A percentile compares a stretch with the other conserved stretches of the same genome.
Evolutionary conservation across 2,113 vertebrate genomes (phyloP).

Genomic region (Potamarius usumacintae): DNA sequence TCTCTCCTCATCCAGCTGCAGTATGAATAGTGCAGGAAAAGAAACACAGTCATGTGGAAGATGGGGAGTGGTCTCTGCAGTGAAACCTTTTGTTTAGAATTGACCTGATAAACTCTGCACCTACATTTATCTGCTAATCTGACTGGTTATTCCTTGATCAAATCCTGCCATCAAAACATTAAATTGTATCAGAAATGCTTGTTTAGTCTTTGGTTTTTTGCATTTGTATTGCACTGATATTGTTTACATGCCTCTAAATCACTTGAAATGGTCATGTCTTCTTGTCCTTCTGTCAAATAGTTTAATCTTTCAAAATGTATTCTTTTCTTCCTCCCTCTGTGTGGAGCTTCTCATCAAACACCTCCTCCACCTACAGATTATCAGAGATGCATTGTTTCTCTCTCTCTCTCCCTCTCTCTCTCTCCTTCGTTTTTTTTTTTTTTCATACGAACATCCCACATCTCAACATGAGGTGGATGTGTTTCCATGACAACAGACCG

Average conservation of each 20-base stretch:
- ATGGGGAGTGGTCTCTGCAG: slow-evolving; percentile 44
- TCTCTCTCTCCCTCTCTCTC: neutral
- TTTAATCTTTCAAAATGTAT: neutral
- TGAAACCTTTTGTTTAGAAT: slow-evolving; percentile 36
- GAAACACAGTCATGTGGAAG: slow-evolving; percentile 2
- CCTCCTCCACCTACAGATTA: slow-evolving; percentile 27
- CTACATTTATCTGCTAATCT: neutral
- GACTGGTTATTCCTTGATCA: neutral
- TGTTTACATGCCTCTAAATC: neutral
- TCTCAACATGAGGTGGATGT: slow-evolving; percentile 24
- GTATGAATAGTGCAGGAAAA: neutral
- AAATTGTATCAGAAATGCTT: neutral
- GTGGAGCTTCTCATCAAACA: neutral
- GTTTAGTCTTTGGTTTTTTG: neutral
- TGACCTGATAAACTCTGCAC: neutral
- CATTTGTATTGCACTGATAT: neutral
- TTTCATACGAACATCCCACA: slow-evolving; percentile 2
- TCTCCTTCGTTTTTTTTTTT: neutral
- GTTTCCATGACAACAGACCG: slow-evolving; percentile 53
- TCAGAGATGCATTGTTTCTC: neutral
- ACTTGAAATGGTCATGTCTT: neutral
- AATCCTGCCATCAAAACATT: neutral
- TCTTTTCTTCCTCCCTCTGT: neutral
- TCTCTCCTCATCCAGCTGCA: neutral
- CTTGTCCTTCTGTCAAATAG: neutral